phyloP scores from a whole-genome alignment of 2,113 vertebrate species.

The Phycodurus eques region DNA sequence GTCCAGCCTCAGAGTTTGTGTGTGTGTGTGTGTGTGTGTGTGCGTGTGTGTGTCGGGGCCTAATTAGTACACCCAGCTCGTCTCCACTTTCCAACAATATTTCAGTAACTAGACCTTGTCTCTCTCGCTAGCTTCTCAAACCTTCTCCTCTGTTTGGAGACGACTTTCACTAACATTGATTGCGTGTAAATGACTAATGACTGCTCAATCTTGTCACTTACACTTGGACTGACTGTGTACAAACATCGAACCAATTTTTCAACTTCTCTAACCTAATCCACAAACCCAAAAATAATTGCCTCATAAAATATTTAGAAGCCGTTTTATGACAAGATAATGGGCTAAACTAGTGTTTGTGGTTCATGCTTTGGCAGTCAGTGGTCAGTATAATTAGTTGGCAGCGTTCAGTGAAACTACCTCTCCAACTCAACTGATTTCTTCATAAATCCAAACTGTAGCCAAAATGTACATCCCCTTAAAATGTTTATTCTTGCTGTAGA shows the following conservation, averaged over 20 bases:
- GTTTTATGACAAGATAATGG: constrained; percentile 1
- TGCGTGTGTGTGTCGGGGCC: neutral
- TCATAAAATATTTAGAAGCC: neutral
- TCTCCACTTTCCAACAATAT: neutral
- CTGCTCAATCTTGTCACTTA: neutral
- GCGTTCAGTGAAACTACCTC: neutral
- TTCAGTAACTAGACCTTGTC: neutral
- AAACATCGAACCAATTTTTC: neutral
- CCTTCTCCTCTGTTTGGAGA: neutral
- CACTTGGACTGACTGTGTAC: neutral
- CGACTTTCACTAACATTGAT: neutral
- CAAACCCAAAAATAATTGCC: neutral
- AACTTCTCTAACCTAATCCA: neutral
- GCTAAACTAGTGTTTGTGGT: neutral
- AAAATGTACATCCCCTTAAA: neutral
- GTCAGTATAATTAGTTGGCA: neutral
- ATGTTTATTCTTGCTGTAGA: neutral
- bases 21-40: neutral
- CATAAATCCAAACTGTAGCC: neutral
- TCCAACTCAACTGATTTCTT: neutral
- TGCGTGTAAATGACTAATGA: too few species aligned
- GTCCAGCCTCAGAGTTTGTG: neutral
- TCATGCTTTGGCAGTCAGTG: neutral
- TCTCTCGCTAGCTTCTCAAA: neutral
- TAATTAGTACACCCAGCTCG: neutral